Conservation (phyloP, 2,888 invertebrate species). For the Seira ritae region DNA sequence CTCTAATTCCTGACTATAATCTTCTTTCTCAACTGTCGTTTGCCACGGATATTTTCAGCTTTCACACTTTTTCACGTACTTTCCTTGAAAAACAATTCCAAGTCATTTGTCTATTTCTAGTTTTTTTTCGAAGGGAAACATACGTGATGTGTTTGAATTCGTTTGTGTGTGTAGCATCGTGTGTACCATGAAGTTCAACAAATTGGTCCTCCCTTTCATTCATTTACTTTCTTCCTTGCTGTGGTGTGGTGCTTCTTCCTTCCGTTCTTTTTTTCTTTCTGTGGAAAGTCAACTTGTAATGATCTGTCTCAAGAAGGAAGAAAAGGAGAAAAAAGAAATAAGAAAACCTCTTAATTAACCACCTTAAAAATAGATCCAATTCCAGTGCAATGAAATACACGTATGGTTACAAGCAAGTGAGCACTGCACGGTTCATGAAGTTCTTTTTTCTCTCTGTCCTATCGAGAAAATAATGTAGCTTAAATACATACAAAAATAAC, state of each 20-base stretch:
- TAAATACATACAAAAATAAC: background rate
- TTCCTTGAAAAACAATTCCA: background rate
- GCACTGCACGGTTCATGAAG: background rate
- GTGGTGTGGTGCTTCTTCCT: background rate
- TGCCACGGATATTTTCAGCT: slow-evolving; percentile 5
- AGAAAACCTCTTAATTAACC: slow-evolving; percentile 56
- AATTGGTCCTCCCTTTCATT: slow-evolving; percentile 29
- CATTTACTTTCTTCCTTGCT: slow-evolving; percentile 1
- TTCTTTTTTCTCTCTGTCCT: too few species aligned
- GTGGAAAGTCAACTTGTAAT: slow-evolving; percentile 43
- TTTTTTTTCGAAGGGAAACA: background rate
- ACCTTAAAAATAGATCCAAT: slow-evolving; percentile 51
- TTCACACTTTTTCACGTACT: slow-evolving; percentile 8
- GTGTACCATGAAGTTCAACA: slow-evolving; percentile 1
- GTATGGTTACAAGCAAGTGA: background rate
- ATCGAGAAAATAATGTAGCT: too few species aligned
- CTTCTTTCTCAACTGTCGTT: background rate
- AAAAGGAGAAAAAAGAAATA: slow-evolving; percentile 16
- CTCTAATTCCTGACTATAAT: background rate
- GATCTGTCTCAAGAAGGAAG: slow-evolving; percentile 30
- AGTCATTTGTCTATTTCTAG: background rate
- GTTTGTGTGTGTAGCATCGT: background rate
- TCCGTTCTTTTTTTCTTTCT: background rate
- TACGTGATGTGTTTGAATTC: slow-evolving; percentile 26
- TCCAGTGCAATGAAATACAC: slow-evolving; percentile 23